Evolutionary conservation across 2,797 vertebrate species (phyloP), one percentile per base, ranked within the genome.

Genomic region (Erpetoichthys calabaricus): DNA sequence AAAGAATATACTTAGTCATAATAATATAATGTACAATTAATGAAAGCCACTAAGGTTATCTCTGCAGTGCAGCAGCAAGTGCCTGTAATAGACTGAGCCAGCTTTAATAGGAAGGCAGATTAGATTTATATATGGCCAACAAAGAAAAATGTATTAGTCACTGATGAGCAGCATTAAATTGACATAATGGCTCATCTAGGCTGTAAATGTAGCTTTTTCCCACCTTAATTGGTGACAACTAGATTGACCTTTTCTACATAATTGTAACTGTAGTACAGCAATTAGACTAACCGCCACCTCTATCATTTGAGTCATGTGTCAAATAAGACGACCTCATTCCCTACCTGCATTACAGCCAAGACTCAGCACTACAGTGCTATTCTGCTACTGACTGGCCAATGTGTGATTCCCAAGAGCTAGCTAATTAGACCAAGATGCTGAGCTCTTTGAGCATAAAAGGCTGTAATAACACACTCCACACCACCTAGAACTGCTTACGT

Each of bases 241-340:
- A 73, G 66, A 75, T 69, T 82, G 82, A 90, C 83, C 85, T 90
- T 89, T 86, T 82, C 72, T 73, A 65, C 69, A 60, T 82, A 87
- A 87, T 76, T 79, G 67, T 75, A 80, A 81, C 78, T 74, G 77
- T 65, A 71, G 70, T 59, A 73, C 57, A 80, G 72, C 72, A 77
- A 84, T 83, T 82, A 83, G 66, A 82, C 58, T 74, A 74, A 74
- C 69, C 6, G 59, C 57, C 59, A 62, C 50, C 7, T 63, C 63
- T 57, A 57, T 58, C 0, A 0, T 69, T 66, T 64, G 60, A 45
- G 58, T 68, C 46, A 65, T 3, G 58, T 53, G 64, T 61, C 61
- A 73, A 65, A 70, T 58, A 67, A 66, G 68, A 25, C 1, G 44
- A 25, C 10, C 53, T 54, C 41, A 54, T 54, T 6, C 50, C 5